These are phyloP conservation scores for Drosophila setifemur DNA, from an alignment of 1,140 invertebrate species.

Conservation along the genomic window DNA sequence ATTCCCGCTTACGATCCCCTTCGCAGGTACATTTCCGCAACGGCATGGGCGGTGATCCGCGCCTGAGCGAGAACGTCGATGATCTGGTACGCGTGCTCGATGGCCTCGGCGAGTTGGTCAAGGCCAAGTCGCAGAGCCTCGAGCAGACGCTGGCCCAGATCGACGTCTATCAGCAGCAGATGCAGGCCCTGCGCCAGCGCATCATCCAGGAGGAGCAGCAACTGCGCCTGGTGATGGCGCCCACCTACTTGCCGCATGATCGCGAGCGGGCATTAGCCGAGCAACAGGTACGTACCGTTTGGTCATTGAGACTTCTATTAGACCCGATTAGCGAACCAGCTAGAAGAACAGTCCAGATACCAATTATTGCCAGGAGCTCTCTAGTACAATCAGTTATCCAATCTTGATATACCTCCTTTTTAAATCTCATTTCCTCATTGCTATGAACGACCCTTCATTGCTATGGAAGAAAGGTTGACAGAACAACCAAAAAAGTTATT, in stretches of 20 bases:
- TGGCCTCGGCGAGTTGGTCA: conserved; percentile 86
- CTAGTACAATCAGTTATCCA: conserved; percentile 15
- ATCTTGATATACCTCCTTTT: neutral
- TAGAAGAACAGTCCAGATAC: conserved; percentile 24
- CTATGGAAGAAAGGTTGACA: conserved; percentile 74
- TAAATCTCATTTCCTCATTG: conserved; percentile 42
- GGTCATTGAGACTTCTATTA: conserved; percentile 27
- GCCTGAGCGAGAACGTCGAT: conserved; percentile 88
- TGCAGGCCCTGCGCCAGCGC: conserved; percentile 91
- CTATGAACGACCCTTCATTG: conserved; percentile 55
- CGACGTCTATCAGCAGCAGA: conserved; percentile 94
- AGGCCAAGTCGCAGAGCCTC: conserved; percentile 88
- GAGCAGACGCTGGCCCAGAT: conserved; percentile 92
- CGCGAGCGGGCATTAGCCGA: conserved; percentile 92
- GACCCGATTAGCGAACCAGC: conserved; percentile 30
- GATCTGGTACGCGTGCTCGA: conserved; percentile 87
- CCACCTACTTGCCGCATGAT: conserved; percentile 91
- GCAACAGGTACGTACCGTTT: conserved; percentile 92
- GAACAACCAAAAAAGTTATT: conserved; percentile 74
- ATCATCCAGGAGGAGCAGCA: conserved; percentile 94
- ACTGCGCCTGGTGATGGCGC: conserved; percentile 90
- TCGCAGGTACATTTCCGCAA: conserved; percentile 92
- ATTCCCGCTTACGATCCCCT: neutral
- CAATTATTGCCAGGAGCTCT: conserved; percentile 37
- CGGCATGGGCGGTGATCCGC: conserved; percentile 90